A percentile compares a stretch with the other conserved stretches of the same genome.
Conservation (phyloP, 2,113 vertebrate species). For the Chloropsis hardwickii region DNA sequence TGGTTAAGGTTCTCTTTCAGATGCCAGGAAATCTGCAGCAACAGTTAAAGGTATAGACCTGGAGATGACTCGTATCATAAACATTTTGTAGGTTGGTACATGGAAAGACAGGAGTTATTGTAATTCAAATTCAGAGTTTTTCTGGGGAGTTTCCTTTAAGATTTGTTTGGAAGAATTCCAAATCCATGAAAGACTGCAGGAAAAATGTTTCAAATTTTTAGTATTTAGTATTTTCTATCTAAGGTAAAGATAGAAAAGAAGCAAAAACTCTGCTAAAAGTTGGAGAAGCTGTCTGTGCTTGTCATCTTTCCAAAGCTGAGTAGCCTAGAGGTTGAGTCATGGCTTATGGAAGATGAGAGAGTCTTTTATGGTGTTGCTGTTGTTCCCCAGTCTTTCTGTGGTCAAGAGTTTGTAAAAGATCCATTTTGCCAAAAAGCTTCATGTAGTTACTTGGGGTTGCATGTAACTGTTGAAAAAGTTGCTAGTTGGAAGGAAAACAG, state of each 20-base stretch:
- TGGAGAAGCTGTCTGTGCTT: background rate
- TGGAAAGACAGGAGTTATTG: background rate
- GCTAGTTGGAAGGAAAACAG: background rate
- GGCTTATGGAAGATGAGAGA: background rate
- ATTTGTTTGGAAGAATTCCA: background rate
- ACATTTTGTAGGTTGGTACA: background rate
- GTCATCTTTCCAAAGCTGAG: background rate
- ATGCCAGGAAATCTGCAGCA: background rate
- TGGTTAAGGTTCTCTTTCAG: background rate
- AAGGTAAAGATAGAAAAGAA: background rate
- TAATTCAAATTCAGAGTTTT: background rate
- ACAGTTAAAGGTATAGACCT: background rate
- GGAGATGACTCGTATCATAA: background rate
- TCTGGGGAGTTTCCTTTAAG: background rate
- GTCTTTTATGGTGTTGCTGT: background rate
- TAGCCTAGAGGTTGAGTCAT: background rate
- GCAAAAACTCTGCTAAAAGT: background rate
- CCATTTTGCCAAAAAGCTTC: background rate
- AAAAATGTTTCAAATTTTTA: background rate
- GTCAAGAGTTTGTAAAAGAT: background rate
- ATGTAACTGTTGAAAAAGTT: background rate
- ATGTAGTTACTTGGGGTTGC: background rate
- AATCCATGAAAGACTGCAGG: background rate
- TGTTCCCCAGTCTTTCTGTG: background rate
- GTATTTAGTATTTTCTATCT: background rate